These are phyloP conservation scores for Catharus ustulatus DNA, from an alignment of 2,797 vertebrate genomes.

Conservation along the genomic window DNA sequence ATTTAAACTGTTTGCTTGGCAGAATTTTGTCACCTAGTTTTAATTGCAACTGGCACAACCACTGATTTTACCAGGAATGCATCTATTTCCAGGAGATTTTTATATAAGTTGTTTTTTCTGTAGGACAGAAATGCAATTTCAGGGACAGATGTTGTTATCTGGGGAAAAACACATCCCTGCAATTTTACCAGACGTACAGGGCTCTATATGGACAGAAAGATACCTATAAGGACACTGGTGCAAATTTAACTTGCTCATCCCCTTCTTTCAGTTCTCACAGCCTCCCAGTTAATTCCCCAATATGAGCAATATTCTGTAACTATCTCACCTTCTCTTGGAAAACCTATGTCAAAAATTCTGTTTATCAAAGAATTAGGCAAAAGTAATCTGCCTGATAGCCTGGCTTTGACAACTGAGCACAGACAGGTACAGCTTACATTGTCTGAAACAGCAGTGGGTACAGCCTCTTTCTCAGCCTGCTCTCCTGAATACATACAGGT, in stretches of 20 bases:
- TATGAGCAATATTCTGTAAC: neutral
- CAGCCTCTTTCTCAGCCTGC: neutral
- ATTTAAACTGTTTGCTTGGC: constrained; percentile 31
- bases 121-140: neutral
- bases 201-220: neutral
- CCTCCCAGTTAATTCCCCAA: neutral
- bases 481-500: neutral
- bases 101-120: neutral
- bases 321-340: neutral
- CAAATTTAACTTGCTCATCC: neutral
- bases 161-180: neutral
- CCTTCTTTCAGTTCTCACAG: neutral
- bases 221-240: neutral
- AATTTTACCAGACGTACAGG: neutral
- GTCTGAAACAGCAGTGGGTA: neutral
- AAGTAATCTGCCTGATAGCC: neutral
- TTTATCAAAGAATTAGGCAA: neutral
- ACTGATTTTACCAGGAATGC: neutral
- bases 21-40: constrained; percentile 7
- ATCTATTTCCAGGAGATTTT: neutral
- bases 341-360: neutral
- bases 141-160: neutral
- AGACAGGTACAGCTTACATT: neutral
- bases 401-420: neutral
- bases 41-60: neutral